A percentile compares a stretch with the other conserved stretches of the same genome.
phyloP scores from a whole-genome alignment of 2,888 invertebrate species.

The Sinelater perroti region DNA sequence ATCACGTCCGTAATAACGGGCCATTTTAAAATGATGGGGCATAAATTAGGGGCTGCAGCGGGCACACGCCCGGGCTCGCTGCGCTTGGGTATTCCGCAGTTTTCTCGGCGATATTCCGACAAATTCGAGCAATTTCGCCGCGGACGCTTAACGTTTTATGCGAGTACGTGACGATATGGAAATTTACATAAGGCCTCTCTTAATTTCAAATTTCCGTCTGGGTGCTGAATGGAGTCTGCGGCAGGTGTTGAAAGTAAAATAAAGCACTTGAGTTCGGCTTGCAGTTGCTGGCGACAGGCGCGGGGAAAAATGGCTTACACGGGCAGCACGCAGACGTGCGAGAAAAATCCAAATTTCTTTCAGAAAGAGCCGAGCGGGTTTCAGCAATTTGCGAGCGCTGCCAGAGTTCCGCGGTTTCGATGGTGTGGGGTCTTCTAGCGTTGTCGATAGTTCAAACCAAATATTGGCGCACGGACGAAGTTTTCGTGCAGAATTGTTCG shows the following conservation, averaged over 20 bases:
- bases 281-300: slow-evolving; percentile 17
- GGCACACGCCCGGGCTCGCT: too few species aligned
- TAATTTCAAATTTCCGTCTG: slow-evolving; percentile 28
- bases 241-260: slow-evolving; percentile 30
- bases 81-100: slow-evolving; percentile 2
- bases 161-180: slow-evolving; percentile 32
- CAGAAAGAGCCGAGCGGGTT: background rate
- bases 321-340: slow-evolving; percentile 16
- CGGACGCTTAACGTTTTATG: slow-evolving; percentile 32
- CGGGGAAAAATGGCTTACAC: slow-evolving; percentile 7
- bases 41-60: background rate
- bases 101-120: slow-evolving; percentile 19
- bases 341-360: slow-evolving; percentile 6
- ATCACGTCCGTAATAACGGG: too few species aligned
- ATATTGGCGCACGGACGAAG: slow-evolving; percentile 4
- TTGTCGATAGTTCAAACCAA: background rate
- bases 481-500: slow-evolving; percentile 15
- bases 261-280: slow-evolving; percentile 13
- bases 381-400: background rate
- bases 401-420: background rate
- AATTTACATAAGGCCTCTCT: slow-evolving; percentile 33
- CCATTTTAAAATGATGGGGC: background rate
- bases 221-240: slow-evolving; percentile 23
- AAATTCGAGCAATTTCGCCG: slow-evolving; percentile 27
- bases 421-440: background rate